These are phyloP conservation scores for Acipenser ruthenus DNA, from an alignment of 2,797 vertebrate genomes.

Conservation along the genomic window DNA sequence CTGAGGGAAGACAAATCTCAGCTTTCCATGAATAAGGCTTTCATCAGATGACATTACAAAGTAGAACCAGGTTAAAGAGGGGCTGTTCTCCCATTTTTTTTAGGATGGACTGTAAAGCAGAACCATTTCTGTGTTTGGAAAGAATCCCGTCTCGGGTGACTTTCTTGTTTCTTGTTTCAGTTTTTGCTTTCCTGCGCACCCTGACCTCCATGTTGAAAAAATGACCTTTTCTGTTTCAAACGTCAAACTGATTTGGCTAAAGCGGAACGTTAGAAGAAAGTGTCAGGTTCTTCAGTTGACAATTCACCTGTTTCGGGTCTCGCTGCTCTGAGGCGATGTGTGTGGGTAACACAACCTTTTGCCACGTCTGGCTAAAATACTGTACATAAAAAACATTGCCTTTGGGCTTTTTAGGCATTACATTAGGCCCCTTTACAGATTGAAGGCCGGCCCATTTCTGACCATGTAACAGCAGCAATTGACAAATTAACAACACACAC, in stretches of 20 bases:
- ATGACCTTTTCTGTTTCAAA: too few species aligned
- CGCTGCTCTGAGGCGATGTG: too few species aligned
- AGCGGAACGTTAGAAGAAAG: too few species aligned
- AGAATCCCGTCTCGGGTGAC: constrained; percentile 18
- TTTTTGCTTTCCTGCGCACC: too few species aligned
- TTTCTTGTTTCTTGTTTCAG: too few species aligned
- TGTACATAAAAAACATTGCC: too few species aligned
- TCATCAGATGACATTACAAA: constrained; percentile 62
- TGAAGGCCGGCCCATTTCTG: background rate
- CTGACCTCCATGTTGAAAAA: too few species aligned
- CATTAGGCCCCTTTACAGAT: background rate
- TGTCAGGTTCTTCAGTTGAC: too few species aligned
- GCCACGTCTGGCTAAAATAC: too few species aligned
- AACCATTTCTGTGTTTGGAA: constrained; percentile 34
- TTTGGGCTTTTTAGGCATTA: background rate
- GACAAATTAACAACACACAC: background rate
- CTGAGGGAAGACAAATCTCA: constrained; percentile 45
- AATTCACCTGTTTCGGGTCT: too few species aligned
- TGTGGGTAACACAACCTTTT: too few species aligned
- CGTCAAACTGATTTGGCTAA: too few species aligned
- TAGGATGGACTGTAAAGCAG: constrained; percentile 31
- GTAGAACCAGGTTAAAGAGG: constrained; percentile 45
- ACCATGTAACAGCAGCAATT: background rate
- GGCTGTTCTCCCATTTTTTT: constrained; percentile 36
- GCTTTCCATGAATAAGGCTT: constrained; percentile 61